Evolutionary conservation across 2,888 invertebrate species (phyloP).

Genomic region (Euphydryas editha): DNA sequence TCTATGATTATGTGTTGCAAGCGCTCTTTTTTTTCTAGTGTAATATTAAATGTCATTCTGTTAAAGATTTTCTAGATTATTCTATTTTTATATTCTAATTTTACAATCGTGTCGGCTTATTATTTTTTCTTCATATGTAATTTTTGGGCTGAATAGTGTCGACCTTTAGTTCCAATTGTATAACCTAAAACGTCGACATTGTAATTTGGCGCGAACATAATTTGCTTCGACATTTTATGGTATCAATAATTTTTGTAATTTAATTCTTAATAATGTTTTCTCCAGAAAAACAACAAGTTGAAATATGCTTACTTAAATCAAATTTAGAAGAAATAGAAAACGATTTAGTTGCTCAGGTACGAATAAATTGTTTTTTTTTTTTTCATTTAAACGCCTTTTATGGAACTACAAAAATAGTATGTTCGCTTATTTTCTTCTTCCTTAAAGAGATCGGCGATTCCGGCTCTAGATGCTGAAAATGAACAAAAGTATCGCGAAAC

Average conservation of each 20-base stretch:
- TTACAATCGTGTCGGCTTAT: too few species aligned
- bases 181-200: too few species aligned
- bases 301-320: conserved; percentile 68
- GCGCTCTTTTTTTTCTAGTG: too few species aligned
- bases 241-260: not conserved
- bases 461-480: conserved; percentile 63
- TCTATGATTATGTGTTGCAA: too few species aligned
- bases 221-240: not conserved
- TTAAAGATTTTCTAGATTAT: too few species aligned
- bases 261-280: conserved; percentile 59
- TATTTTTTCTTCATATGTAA: too few species aligned
- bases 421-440: conserved; percentile 9
- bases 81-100: too few species aligned
- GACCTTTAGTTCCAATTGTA: not conserved
- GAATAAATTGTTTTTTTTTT: conserved; percentile 25
- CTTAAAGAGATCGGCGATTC: conserved; percentile 58
- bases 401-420: not conserved
- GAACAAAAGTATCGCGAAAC: conserved; percentile 62
- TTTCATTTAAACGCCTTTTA: not conserved
- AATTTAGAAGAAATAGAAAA: conserved; percentile 69
- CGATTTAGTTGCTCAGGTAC: conserved; percentile 63
- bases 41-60: too few species aligned
- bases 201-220: too few species aligned
- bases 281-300: conserved; percentile 67
- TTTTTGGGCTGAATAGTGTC: too few species aligned